These are phyloP conservation scores for Leptoclinus maculatus DNA, from an alignment of 2,797 vertebrate genomes.

Conservation along the genomic window DNA sequence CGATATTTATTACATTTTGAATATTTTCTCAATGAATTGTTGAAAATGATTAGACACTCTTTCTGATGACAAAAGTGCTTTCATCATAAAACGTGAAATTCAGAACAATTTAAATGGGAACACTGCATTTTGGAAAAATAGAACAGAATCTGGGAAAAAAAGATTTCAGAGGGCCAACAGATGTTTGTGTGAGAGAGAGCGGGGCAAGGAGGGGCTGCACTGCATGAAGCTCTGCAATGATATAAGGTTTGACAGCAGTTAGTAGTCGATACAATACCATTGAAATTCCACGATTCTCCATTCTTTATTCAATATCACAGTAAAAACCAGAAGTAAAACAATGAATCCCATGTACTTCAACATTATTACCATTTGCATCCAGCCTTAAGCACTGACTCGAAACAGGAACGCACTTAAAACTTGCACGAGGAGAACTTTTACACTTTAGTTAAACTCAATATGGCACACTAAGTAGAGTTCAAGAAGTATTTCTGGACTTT, in stretches of 20 bases:
- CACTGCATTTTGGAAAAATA: not conserved
- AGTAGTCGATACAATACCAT: not conserved
- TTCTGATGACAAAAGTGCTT: not conserved
- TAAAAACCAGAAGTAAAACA: not conserved
- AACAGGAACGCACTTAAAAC: conserved; percentile 18
- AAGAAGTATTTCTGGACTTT: conserved; percentile 6
- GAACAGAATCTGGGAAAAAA: not conserved
- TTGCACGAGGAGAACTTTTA: conserved; percentile 30
- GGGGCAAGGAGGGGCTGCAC: not conserved
- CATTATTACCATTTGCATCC: not conserved
- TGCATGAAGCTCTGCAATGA: not conserved
- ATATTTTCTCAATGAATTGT: not conserved
- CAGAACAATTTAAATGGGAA: too few relatives aligned
- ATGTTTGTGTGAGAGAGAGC: not conserved
- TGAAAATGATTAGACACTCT: not conserved
- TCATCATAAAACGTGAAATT: not conserved
- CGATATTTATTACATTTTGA: not conserved
- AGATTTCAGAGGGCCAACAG: not conserved
- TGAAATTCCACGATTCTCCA: not conserved
- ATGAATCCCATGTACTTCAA: not conserved
- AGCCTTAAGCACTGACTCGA: conserved; percentile 13
- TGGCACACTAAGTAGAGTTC: conserved; percentile 37
- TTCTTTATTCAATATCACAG: not conserved
- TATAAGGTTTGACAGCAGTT: not conserved
- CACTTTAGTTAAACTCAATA: conserved; percentile 26